Evolutionary conservation across 2,113 vertebrate species (phyloP), one percentile per base, ranked within the genome.

Genomic region (Fregetta grallaria): DNA sequence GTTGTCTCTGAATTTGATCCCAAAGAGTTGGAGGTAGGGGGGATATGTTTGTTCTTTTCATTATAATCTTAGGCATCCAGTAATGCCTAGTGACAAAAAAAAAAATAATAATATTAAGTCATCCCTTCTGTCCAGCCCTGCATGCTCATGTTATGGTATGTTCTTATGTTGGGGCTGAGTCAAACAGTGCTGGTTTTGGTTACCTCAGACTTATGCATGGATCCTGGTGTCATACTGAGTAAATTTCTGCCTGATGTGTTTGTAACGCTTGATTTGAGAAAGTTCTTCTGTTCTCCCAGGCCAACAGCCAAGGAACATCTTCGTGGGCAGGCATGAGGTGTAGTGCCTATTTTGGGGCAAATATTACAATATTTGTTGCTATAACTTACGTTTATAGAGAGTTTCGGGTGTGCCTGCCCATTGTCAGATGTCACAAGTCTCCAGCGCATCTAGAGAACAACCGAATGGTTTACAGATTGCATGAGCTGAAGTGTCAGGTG

Each of bases 161-260:
- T 40, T 85, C 27, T 90, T 85, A 34, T 15, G 23, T 2, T 67
- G 22, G 2, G 29, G 4, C 10, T 80, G 16, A 94, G 25, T 38
- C 20, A 87, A 84, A 47, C 8, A 79, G 22, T n/a, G 11, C 15
- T 88, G 63, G 7, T 19, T 82, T 74, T 83, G 7, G 4, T 62
- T 65, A 9, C 19, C 66, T 81, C 19, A 45, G 15, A n/a, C 0
- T 0, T 67, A 23, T 7, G 14, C 19, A n/a, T 9, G 8, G 32
- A 25, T 44, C 0, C 0, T 20, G 7, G 32, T 53, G 11, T 50
- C n/a, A 30, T 4, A 11, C 19, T 16, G 27, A 65, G 5, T n/a
- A 72, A 65, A 85, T 53, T 53, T 87, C 61, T 92, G 47, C 20
- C 21, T 68, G 27, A 59, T 62, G 7, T 44, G 2, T 71, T 55